Base-by-base conservation (phyloP, 2,888 invertebrate species). In the Drosophila demipolita region DNA sequence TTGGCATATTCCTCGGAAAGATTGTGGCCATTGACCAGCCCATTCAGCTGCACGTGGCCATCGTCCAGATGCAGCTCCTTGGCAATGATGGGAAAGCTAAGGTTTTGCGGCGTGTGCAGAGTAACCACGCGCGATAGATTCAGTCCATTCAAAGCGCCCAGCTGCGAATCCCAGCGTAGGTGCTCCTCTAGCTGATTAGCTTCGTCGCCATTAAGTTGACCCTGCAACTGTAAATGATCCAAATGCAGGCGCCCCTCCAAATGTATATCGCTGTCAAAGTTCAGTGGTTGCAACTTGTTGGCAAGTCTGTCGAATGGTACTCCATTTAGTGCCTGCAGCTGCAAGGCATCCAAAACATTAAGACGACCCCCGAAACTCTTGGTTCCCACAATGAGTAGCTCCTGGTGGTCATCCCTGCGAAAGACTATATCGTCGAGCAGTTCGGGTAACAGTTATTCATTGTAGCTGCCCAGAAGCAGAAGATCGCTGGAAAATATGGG, bases 81-180 rank as follows among this genome's bases (percentile, higher is more conserved):
- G 55, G 94, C 91, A 1, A 81, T 62, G 1, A 95, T 69, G 23
- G 83, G 75, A 11, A 89, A 80, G 0, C 88, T 85, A 23, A 95
- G 92, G 38, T 87, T 87, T 88, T 95, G 94, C 12, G 93, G 83
- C 0, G 93, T 93, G 64, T 93, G 87, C 32, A 94, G 78, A 0
- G 94, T 94, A 38, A 95, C 91, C 6, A 95, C 63, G 9, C 87
- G 81, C 0, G 92, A 90, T 74, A 94, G 91, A 72, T 94, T 86
- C 17, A 94, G 75, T 20, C 92, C 91, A 78, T 95, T 95, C 5
- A 95, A 68, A 23, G 23, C 23, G 0, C 83, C 23, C 1, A 80
- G 38, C 1, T 76, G 53, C 0, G 64, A 36, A 71, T 92, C 90
- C 72, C 85, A 93, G 3, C 76, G 74, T 3, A 92, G 66, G 0